phyloP scores from a whole-genome alignment of 2,888 invertebrate genomes.

The Tetanocera ferruginea region DNA sequence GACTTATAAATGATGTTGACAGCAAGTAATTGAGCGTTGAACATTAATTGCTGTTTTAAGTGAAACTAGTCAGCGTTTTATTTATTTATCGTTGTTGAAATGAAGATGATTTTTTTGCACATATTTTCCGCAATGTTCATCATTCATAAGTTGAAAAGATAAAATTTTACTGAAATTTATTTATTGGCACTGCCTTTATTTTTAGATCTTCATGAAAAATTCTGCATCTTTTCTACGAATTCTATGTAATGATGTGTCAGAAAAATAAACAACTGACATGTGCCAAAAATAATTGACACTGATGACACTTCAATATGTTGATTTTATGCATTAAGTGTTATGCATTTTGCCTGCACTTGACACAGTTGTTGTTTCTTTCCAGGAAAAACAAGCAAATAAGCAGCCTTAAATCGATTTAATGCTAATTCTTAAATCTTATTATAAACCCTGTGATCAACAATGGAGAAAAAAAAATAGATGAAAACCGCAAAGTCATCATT shows the following conservation, averaged over 20 bases:
- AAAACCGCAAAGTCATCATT: constrained; percentile 15
- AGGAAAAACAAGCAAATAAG: background rate
- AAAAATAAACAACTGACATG: background rate
- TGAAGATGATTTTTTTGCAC: background rate
- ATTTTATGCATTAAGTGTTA: background rate
- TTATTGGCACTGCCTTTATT: background rate
- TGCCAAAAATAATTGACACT: constrained; percentile 5
- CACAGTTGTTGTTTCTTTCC: background rate
- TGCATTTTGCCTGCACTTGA: background rate
- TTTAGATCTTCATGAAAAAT: background rate
- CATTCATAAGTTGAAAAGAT: background rate
- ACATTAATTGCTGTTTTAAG: background rate
- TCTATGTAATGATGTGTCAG: background rate
- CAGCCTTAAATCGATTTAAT: constrained; percentile 7
- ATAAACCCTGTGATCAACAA: background rate
- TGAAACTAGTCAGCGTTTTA: background rate
- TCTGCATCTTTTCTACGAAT: background rate
- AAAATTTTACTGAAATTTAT: background rate
- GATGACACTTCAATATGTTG: background rate
- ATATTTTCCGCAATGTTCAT: background rate
- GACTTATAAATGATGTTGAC: background rate
- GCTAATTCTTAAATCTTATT: constrained; percentile 4
- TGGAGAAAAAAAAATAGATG: background rate
- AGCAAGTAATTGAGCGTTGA: background rate
- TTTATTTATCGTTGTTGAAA: background rate